These are phyloP conservation scores for Tyrannus savana DNA, from an alignment of 2,113 vertebrate genomes.

Conservation along the genomic window DNA sequence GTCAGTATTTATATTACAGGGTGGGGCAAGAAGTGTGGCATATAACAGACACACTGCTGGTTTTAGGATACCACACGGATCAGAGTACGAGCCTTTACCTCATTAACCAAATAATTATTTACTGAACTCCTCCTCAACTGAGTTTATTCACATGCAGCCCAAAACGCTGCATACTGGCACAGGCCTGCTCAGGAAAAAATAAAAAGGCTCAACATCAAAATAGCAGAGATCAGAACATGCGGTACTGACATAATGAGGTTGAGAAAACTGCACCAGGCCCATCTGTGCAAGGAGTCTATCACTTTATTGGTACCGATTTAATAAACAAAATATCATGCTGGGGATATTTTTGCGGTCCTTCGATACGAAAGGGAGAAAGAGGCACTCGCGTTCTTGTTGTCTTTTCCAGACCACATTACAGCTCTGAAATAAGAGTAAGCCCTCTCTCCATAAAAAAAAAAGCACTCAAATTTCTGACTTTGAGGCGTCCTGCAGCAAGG, in stretches of 20 bases:
- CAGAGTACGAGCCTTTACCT: neutral
- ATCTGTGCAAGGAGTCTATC: slow-evolving; percentile 46
- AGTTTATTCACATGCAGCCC: slow-evolving; percentile 35
- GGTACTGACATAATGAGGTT: slow-evolving; percentile 61
- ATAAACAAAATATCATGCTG: slow-evolving; percentile 9
- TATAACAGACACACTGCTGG: neutral
- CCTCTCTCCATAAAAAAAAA: neutral
- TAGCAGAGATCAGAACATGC: slow-evolving; percentile 65
- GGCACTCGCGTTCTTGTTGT: neutral
- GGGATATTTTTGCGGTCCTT: neutral
- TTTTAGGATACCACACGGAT: neutral
- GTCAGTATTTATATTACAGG: neutral
- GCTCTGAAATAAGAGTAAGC: neutral
- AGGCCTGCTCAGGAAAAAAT: slow-evolving; percentile 5
- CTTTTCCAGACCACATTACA: neutral
- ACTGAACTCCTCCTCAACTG: slow-evolving; percentile 3
- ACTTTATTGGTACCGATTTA: neutral
- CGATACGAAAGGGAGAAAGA: neutral
- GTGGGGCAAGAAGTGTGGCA: neutral
- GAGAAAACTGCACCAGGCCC: slow-evolving; percentile 43
- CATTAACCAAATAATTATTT: slow-evolving; percentile 18
- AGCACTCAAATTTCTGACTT: neutral
- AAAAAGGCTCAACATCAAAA: slow-evolving; percentile 42
- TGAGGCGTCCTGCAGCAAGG: neutral
- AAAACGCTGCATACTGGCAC: slow-evolving; percentile 48